Evolutionary conservation across 2,797 vertebrate genomes (phyloP).

Genomic region (Aphelocoma californica): DNA sequence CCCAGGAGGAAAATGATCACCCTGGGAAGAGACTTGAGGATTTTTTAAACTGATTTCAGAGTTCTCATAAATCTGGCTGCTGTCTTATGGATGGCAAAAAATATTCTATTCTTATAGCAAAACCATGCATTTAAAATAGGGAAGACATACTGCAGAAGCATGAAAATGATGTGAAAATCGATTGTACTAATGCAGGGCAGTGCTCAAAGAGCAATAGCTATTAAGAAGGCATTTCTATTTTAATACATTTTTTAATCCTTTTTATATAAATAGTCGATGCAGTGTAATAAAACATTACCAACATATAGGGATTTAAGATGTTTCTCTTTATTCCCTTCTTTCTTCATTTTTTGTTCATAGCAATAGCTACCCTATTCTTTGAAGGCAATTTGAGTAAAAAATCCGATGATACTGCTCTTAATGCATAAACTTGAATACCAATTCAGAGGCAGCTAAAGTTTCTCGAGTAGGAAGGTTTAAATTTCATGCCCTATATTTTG

Average conservation of each 20-base stretch:
- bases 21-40: not conserved
- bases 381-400: not conserved
- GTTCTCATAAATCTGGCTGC: slow-evolving; percentile 39
- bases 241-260: slow-evolving; percentile 35
- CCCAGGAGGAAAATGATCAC: not conserved
- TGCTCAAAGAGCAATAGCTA: not conserved
- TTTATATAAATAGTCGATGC: slow-evolving; percentile 31
- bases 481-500: not conserved
- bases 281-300: slow-evolving; percentile 11
- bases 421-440: not conserved
- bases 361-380: not conserved
- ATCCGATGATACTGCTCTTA: not conserved
- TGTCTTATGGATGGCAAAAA: slow-evolving; percentile 1
- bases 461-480: not conserved
- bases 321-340: not conserved
- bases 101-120: slow-evolving; percentile 10
- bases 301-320: not conserved
- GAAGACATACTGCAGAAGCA: not conserved
- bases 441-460: not conserved
- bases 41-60: not conserved
- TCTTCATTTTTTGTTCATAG: not conserved
- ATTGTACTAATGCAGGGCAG: slow-evolving; percentile 28
- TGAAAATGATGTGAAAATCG: slow-evolving; percentile 53
- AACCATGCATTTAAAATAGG: slow-evolving; percentile 25
- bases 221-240: slow-evolving; percentile 40